Percentiles rank a stretch among this genome's conserved stretches.
Evolutionary conservation across 2,888 invertebrate species (phyloP).

Genomic region (Sussaba pulchella): DNA sequence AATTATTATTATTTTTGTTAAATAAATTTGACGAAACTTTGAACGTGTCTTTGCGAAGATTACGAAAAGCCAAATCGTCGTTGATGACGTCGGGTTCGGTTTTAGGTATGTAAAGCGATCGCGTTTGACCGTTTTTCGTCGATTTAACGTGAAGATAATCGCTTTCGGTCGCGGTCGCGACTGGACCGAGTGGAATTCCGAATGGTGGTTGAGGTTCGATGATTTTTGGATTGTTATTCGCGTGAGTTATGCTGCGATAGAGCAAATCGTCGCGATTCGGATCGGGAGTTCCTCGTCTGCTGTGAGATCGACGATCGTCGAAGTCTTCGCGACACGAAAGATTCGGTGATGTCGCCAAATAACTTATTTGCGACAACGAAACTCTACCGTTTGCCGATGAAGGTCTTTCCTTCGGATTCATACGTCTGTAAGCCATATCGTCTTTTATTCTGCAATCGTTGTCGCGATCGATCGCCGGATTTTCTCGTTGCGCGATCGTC

Average conservation of each 20-base stretch:
- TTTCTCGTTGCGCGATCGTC: conserved; percentile 24
- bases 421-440: conserved; percentile 92
- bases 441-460: conserved; percentile 86
- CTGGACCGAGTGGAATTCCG: conserved; percentile 95
- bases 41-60: conserved; percentile 91
- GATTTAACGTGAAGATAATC: conserved; percentile 90
- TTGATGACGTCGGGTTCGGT: conserved; percentile 93
- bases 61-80: conserved; percentile 95
- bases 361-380: conserved; percentile 87
- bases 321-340: conserved; percentile 81
- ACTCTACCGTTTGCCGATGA: conserved; percentile 82
- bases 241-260: conserved; percentile 91
- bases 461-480: too few relatives aligned
- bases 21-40: conserved; percentile 79
- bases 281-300: conserved; percentile 89
- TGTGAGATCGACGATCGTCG: conserved; percentile 66
- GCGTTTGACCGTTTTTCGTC: conserved; percentile 81
- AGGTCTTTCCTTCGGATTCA: conserved; percentile 87
- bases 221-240: conserved; percentile 89
- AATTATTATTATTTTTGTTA: conserved; percentile 81
- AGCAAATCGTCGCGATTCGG: conserved; percentile 93
- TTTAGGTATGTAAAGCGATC: conserved; percentile 88
- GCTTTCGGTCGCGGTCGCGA: conserved; percentile 91
- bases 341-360: conserved; percentile 89
- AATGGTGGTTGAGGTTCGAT: conserved; percentile 95